phyloP scores from a whole-genome alignment of 2,797 vertebrate genomes.

The Sebastes hubbsi region DNA sequence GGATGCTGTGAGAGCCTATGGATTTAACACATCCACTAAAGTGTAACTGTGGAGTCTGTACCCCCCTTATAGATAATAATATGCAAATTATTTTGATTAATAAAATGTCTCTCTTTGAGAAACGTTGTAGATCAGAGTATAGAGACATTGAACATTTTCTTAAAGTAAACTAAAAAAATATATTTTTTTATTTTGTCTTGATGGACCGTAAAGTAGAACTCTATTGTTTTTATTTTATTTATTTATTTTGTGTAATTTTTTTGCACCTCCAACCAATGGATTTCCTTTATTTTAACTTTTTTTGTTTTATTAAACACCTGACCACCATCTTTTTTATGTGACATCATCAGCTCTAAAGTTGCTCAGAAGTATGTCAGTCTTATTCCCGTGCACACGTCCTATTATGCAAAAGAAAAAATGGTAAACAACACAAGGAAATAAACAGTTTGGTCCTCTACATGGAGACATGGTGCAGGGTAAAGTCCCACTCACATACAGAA shows the following conservation, averaged over 20 bases:
- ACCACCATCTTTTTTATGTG: neutral
- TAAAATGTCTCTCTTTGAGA: neutral
- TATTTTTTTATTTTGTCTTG: neutral
- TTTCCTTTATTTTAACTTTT: neutral
- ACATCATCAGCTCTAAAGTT: neutral
- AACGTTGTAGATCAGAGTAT: neutral
- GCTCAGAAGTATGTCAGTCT: neutral
- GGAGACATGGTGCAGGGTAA: neutral
- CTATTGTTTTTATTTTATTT: neutral
- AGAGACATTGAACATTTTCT: neutral
- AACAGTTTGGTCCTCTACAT: neutral
- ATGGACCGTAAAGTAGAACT: neutral
- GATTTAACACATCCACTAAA: conserved; percentile 3
- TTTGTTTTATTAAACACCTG: neutral
- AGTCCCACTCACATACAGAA: neutral
- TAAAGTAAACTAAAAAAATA: neutral
- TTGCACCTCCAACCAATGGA: neutral
- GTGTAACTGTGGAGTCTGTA: neutral
- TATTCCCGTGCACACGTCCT: neutral
- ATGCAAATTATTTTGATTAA: conserved; percentile 2
- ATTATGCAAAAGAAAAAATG: neutral
- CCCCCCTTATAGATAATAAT: neutral
- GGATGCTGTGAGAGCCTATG: neutral
- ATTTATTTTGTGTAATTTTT: neutral
- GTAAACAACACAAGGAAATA: neutral